phyloP scores from a whole-genome alignment of 2,113 vertebrate genomes.

The Apeltes quadracus region DNA sequence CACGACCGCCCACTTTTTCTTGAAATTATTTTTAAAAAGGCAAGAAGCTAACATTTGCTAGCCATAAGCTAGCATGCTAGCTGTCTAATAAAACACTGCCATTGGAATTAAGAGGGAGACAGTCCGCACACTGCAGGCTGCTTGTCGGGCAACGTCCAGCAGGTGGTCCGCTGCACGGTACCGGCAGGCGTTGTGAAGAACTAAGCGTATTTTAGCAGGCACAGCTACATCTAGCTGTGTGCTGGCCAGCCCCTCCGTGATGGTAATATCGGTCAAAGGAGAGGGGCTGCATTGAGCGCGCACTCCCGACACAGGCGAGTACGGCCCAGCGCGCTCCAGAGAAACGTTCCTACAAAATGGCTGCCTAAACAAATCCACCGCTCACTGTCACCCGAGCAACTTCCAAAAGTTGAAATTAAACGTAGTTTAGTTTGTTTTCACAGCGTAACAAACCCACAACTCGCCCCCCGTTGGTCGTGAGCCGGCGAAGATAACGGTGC shows the following conservation, averaged over 20 bases:
- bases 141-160: slow-evolving; percentile 35
- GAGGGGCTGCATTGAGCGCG: slow-evolving; percentile 77
- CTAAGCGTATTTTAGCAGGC: slow-evolving; percentile 51
- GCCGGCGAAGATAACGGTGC: too few species aligned
- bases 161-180: slow-evolving; percentile 27
- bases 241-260: slow-evolving; percentile 70
- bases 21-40: slow-evolving; percentile 42
- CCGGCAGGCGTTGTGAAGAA: slow-evolving; percentile 41
- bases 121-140: slow-evolving; percentile 50
- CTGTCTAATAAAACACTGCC: slow-evolving; percentile 64
- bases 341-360: slow-evolving; percentile 82
- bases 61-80: slow-evolving; percentile 68
- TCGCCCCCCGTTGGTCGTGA: too few species aligned
- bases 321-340: slow-evolving; percentile 65
- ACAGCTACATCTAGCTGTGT: slow-evolving; percentile 61
- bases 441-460: not conserved
- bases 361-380: slow-evolving; percentile 79
- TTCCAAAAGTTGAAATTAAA: not conserved
- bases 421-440: not conserved
- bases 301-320: slow-evolving; percentile 69
- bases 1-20: slow-evolving; percentile 10
- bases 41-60: slow-evolving; percentile 65
- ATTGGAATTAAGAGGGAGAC: slow-evolving; percentile 61
- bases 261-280: slow-evolving; percentile 69
- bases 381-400: not conserved